phyloP scores from a whole-genome alignment of 2,113 vertebrate genomes.

The Mirounga angustirostris region DNA sequence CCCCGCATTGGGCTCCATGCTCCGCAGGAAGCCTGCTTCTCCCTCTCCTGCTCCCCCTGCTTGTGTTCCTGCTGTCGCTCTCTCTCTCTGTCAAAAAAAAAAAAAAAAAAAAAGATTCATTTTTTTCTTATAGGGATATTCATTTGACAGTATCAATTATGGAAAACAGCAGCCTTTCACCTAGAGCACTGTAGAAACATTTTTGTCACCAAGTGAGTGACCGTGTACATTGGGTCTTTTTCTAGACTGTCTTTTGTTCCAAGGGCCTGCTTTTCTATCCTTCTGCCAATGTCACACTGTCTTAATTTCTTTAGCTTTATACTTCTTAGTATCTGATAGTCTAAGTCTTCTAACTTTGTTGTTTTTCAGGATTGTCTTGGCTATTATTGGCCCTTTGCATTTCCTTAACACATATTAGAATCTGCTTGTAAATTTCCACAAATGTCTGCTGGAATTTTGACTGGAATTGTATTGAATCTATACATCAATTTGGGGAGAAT shows the following conservation, averaged over 20 bases:
- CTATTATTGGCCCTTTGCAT: neutral
- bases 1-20: too few species aligned
- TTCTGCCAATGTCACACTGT: neutral
- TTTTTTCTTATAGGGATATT: neutral
- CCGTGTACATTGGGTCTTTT: neutral
- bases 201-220: constrained; percentile 32
- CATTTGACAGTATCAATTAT: neutral
- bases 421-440: constrained; percentile 36
- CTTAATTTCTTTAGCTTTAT: constrained; percentile 41
- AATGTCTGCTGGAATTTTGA: constrained; percentile 20
- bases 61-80: too few species aligned
- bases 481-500: neutral
- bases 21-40: too few species aligned
- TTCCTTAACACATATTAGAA: constrained; percentile 49
- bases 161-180: neutral
- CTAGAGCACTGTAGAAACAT: too few species aligned
- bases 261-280: neutral
- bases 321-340: neutral
- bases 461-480: neutral
- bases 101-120: neutral
- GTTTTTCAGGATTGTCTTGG: neutral
- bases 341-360: neutral
- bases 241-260: neutral
- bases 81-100: too few species aligned
- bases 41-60: too few species aligned